Base-by-base conservation (phyloP, 2,888 invertebrate species). In the Tinea pellionella region DNA sequence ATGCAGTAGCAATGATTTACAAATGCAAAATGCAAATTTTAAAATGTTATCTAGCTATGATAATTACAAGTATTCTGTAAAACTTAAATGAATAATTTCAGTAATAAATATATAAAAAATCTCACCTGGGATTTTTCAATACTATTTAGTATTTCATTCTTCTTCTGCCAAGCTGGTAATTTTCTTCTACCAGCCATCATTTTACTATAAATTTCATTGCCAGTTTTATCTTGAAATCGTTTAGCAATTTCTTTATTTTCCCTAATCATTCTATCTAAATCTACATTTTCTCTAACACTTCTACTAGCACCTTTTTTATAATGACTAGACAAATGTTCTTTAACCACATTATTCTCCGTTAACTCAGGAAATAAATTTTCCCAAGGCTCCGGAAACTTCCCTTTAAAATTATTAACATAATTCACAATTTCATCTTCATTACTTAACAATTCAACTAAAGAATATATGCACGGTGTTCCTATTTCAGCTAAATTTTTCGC, bases 101-200 rank as follows among this genome's bases (percentile, higher is more conserved):
- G n/a, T n/a, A n/a, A n/a, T n/a, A n/a, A n/a, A n/a, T n/a, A n/a
- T n/a, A n/a, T n/a, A n/a, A n/a, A n/a, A n/a, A n/a, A n/a, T n/a
- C n/a, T 53, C 58, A 90, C 89, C 78, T 90, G 92, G 60, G 91
- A 91, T 60, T 89, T 86, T 37, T 89, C 81, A 42, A 95, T 88
- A 0, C 90, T 83, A 63, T 89, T 87, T 62, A 95, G 77, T 66
- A 95, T 93, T 62, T 92, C 91, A 42, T 90, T 86, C 78, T 89
- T 91, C 70, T 91, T 91, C 15, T 84, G 78, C 91, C 93, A 95
- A 0, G 94, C 94, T 0, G 95, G 95, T 59, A 95, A 76, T 66
- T 89, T 89, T 68, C 86, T 88, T 62, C 95, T 83, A 0, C 71
- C 73, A 4, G 88, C 79, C 69, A 93, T 83, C 90, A 94, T 92